Base-by-base conservation (phyloP, 2,113 vertebrate genomes). In the Anhinga anhinga region DNA sequence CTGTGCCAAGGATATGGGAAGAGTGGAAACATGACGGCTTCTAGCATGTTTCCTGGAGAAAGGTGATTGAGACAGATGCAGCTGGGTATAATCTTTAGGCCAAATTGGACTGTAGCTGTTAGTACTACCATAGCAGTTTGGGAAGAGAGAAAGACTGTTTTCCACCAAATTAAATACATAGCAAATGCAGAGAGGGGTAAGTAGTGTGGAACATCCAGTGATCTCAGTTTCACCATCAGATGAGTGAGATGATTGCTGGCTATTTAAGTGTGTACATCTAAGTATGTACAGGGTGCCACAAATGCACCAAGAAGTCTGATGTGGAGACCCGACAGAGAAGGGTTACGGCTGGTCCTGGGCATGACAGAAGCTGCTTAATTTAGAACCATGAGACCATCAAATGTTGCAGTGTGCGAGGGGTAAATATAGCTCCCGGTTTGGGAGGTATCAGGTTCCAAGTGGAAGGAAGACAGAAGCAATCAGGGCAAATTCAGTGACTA, bases 311-410 rank as follows among this genome's bases (percentile, higher is more conserved):
- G 72, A 63, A n/a, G 32, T 85, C 87, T 91, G 78, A 32, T 62
- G 78, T 26, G 26, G 40, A 69, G 62, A 62, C 7, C 26, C 1
- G 7, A 25, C 59, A 74, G 65, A 56, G 73, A 72, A 85, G 80
- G 49, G 30, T 59, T 94, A 67, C 8, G 3, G 40, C 80, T 94
- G 50, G 34, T 79, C 63, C 71, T 36, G 29, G 47, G n/a, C 13
- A 22, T 94, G 95, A 82, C 71, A 87, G 81, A 84, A 91, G 44
- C 42, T 45, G 45, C 95, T 86, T 72, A 77, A 94, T 94, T 95
- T 97, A 90, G 93, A 94, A 38, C 42, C 38, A 25, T 81, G 95
- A 97, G 86, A 62, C 69, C 86, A 88, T 95, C 55, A 58, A 69
- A 79, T 3, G 1, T 30, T 69, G 61, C 69, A 73, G 70, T 53